These are phyloP conservation scores for Ophioderma brevispina DNA, from an alignment of 35 echinoderm and acorn worm species.

Conservation along the genomic window DNA sequence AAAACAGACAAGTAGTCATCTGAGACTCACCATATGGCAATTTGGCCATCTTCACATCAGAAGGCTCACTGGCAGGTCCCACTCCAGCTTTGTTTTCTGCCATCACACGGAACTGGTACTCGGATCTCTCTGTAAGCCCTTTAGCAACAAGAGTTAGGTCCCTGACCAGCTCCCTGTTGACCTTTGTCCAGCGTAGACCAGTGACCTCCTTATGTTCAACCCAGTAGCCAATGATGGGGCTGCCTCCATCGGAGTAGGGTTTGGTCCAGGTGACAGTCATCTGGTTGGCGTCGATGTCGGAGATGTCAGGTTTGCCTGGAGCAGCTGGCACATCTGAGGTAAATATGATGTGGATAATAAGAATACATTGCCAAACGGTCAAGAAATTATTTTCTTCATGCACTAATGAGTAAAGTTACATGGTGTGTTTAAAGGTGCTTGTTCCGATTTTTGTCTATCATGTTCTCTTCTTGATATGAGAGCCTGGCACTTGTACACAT, in stretches of 20 bases:
- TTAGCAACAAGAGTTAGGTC: slow-evolving; percentile 29
- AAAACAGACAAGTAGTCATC: too few species aligned
- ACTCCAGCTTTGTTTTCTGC: slow-evolving; percentile 86
- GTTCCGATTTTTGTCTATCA: too few species aligned
- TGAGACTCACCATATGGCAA: slow-evolving; percentile 67
- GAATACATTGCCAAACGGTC: too few species aligned
- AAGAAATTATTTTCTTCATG: too few species aligned
- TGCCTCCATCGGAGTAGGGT: slow-evolving; percentile 55
- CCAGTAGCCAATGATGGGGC: slow-evolving; percentile 48
- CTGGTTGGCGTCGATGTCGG: slow-evolving; percentile 42
- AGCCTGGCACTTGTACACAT: too few species aligned
- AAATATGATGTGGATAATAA: neutral
- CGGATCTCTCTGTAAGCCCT: slow-evolving; percentile 48
- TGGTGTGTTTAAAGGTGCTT: too few species aligned
- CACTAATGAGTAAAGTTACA: too few species aligned
- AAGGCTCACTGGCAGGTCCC: slow-evolving; percentile 77
- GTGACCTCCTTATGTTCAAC: slow-evolving; percentile 64
- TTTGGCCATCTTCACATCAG: slow-evolving; percentile 60
- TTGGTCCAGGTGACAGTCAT: slow-evolving; percentile 59
- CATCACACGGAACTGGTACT: slow-evolving; percentile 67
- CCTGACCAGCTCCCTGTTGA: slow-evolving; percentile 15
- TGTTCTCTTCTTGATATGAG: too few species aligned
- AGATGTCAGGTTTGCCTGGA: slow-evolving; percentile 39
- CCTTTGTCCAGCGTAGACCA: slow-evolving; percentile 54
- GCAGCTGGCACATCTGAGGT: slow-evolving; percentile 63